These are phyloP conservation scores for Dipodomys stephensi DNA, from an alignment of 2,113 vertebrate genomes.

Conservation along the genomic window DNA sequence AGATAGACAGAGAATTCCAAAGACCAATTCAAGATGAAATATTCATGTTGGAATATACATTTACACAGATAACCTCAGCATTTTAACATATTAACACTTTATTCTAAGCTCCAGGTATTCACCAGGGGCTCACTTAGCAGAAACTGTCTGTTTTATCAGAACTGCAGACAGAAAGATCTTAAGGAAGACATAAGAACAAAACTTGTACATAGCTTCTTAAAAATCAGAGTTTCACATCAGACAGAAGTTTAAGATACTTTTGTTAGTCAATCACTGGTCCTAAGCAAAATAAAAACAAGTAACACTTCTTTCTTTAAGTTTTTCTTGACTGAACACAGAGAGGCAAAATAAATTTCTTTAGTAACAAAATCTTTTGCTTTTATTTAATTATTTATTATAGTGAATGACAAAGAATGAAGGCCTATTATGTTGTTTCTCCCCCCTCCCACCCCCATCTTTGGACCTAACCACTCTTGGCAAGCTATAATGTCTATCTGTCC, in stretches of 20 bases:
- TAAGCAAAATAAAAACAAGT: no score
- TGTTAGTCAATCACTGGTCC: background rate
- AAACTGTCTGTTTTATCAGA: conserved; percentile 1
- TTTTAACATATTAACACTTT: conserved; percentile 40
- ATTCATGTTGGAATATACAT: background rate
- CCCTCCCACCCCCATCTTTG: no score
- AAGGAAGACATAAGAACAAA: conserved; percentile 23
- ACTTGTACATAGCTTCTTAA: background rate
- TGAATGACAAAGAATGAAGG: no score
- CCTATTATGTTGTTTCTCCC: no score
- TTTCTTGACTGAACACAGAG: no score
- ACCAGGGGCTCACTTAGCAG: background rate
- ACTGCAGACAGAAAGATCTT: background rate
- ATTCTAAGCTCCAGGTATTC: background rate
- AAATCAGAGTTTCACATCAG: conserved; percentile 26
- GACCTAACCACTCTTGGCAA: no score
- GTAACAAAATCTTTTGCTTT: no score
- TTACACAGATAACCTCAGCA: background rate
- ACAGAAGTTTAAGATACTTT: conserved; percentile 54
- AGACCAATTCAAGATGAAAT: background rate
- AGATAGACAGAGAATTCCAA: conserved; percentile 28
- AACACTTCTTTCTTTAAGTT: no score
- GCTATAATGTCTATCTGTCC: no score
- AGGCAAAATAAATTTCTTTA: no score
- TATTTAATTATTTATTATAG: no score